These are phyloP conservation scores for Batillaria attramentaria DNA, from an alignment of 1,140 invertebrate species.

Conservation along the genomic window DNA sequence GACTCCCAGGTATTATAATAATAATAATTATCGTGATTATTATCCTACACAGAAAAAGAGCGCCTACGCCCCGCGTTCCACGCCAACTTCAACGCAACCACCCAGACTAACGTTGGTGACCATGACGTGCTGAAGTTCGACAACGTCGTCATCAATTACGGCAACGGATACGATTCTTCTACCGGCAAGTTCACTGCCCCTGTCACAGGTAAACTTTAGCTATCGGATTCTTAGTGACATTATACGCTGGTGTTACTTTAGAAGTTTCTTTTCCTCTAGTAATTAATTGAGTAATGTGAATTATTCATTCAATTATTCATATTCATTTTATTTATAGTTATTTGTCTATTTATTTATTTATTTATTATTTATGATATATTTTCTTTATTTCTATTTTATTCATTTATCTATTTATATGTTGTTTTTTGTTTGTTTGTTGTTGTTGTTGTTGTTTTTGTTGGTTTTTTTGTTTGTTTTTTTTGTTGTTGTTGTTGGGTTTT, in stretches of 20 bases:
- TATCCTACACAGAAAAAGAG: neutral
- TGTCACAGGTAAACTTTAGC: conserved; percentile 3
- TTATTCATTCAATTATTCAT: no score
- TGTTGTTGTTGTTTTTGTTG: neutral
- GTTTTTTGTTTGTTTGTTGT: neutral
- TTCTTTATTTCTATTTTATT: neutral
- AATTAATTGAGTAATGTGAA: no score
- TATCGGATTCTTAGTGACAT: no score
- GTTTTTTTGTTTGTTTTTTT: neutral
- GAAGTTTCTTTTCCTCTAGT: no score
- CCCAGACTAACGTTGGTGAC: neutral
- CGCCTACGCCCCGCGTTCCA: neutral
- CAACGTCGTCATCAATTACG: neutral
- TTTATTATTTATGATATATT: no score
- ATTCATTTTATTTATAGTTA: no score
- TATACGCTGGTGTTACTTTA: no score
- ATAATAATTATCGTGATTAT: neutral
- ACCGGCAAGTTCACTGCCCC: neutral
- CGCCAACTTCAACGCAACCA: neutral
- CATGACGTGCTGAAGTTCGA: neutral
- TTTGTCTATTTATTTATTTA: neutral
- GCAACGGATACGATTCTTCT: neutral
- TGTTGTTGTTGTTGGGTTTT: neutral
- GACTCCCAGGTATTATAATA: neutral
- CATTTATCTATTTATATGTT: neutral